These are phyloP conservation scores for Pachydiplax longipennis DNA, from an alignment of 2,888 invertebrate genomes.

Conservation along the genomic window DNA sequence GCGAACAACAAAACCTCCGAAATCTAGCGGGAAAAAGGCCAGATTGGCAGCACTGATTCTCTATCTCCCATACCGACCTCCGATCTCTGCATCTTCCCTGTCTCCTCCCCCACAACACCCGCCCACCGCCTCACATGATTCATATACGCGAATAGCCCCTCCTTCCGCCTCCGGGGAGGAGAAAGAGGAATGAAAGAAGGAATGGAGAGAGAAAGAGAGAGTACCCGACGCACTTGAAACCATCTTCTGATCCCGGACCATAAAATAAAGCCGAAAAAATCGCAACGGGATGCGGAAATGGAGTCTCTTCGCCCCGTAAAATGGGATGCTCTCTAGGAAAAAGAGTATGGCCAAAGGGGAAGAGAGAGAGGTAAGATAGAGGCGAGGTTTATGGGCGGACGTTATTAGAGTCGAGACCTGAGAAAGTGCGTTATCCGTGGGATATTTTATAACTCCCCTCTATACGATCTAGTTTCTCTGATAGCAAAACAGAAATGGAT, in stretches of 20 bases:
- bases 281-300: neutral
- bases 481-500: neutral
- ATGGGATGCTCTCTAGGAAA: neutral
- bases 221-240: neutral
- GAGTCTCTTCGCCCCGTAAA: neutral
- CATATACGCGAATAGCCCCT: neutral
- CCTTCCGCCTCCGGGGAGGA: neutral
- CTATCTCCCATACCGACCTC: neutral
- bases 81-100: neutral
- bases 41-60: neutral
- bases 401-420: neutral
- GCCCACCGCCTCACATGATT: neutral
- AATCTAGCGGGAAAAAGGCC: too few species aligned
- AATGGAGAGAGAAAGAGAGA: neutral
- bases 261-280: neutral
- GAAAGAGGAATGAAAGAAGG: neutral
- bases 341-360: neutral
- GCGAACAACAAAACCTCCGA: too few species aligned
- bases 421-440: neutral
- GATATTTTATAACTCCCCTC: neutral
- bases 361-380: neutral
- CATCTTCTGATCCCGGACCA: neutral
- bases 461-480: neutral
- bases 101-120: neutral
- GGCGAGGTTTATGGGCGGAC: too few species aligned